Percentiles rank a stretch among this genome's conserved stretches.
Evolutionary conservation across 2,888 invertebrate genomes (phyloP).

Genomic region (Drosophila sordidapex): DNA sequence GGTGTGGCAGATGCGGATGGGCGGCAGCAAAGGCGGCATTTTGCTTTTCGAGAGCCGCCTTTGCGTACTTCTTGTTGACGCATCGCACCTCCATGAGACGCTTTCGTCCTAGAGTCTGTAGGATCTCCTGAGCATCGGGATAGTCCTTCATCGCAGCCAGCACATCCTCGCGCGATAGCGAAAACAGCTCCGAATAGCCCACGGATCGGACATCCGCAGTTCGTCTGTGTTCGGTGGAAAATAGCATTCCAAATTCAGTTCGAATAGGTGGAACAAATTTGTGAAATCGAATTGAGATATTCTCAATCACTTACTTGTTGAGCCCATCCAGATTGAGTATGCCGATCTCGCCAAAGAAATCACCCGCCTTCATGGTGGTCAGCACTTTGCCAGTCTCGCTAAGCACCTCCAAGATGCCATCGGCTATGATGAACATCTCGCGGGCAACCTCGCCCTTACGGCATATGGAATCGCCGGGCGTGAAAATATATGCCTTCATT

Average conservation of each 20-base stretch:
- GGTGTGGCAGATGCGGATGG: constrained; percentile 57
- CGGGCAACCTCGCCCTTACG: constrained; percentile 96
- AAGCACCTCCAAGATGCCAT: constrained; percentile 97
- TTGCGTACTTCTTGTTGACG: constrained; percentile 86
- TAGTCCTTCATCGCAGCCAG: constrained; percentile 98
- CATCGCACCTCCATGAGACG: constrained; percentile 93
- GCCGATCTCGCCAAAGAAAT: constrained; percentile 99
- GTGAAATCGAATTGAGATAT: background rate
- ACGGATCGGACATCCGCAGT: constrained; percentile 98
- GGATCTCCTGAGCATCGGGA: constrained; percentile 97
- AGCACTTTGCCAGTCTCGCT: constrained; percentile 96
- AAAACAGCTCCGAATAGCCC: constrained; percentile 97
- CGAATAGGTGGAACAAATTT: background rate
- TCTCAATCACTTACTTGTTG: constrained; percentile 90
- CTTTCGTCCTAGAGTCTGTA: constrained; percentile 94
- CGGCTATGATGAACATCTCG: constrained; percentile 99
- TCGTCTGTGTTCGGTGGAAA: constrained; percentile 87
- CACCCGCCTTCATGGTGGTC: constrained; percentile 98
- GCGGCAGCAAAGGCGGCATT: constrained; percentile 69
- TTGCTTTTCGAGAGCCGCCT: constrained; percentile 79
- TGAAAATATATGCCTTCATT: constrained; percentile 99
- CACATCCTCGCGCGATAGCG: constrained; percentile 96
- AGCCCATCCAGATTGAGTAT: constrained; percentile 97
- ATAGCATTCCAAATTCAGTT: background rate
- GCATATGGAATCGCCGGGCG: constrained; percentile 98